A percentile compares a stretch with the other conserved stretches of the same genome.
phyloP scores from a whole-genome alignment of 2,113 vertebrate genomes.

The Hiodon tergisus region DNA sequence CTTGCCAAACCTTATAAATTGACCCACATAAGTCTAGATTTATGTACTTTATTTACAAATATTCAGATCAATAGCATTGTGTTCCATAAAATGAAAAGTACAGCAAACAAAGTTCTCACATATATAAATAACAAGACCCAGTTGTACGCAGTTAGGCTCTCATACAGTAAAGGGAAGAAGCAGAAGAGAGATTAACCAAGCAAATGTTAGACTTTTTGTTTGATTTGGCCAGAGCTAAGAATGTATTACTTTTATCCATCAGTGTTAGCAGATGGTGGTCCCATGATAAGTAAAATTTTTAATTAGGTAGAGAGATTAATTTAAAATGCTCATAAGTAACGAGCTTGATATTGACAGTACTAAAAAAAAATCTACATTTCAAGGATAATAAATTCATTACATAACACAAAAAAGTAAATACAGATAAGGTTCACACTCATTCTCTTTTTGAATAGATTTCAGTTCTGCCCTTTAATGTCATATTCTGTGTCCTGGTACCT shows the following conservation, averaged over 20 bases:
- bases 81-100: slow-evolving; percentile 77
- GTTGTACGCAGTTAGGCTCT: slow-evolving; percentile 49
- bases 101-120: slow-evolving; percentile 73
- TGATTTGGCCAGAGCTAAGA: slow-evolving; percentile 17
- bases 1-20: neutral
- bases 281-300: slow-evolving; percentile 47
- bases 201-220: slow-evolving; percentile 10
- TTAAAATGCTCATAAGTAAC: slow-evolving; percentile 11
- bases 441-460: neutral
- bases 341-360: slow-evolving; percentile 9
- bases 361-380: neutral
- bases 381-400: neutral
- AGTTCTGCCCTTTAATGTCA: neutral
- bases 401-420: neutral
- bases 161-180: slow-evolving; percentile 28
- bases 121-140: slow-evolving; percentile 60
- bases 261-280: slow-evolving; percentile 64
- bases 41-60: slow-evolving; percentile 86
- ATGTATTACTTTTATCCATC: slow-evolving; percentile 17
- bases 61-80: slow-evolving; percentile 83
- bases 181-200: slow-evolving; percentile 22
- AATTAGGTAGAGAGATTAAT: neutral
- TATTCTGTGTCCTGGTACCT: neutral
- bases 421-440: neutral
- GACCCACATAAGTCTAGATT: slow-evolving; percentile 61